Evolutionary conservation across 2,888 invertebrate species (phyloP).

Genomic region (Pseudoips prasinana): DNA sequence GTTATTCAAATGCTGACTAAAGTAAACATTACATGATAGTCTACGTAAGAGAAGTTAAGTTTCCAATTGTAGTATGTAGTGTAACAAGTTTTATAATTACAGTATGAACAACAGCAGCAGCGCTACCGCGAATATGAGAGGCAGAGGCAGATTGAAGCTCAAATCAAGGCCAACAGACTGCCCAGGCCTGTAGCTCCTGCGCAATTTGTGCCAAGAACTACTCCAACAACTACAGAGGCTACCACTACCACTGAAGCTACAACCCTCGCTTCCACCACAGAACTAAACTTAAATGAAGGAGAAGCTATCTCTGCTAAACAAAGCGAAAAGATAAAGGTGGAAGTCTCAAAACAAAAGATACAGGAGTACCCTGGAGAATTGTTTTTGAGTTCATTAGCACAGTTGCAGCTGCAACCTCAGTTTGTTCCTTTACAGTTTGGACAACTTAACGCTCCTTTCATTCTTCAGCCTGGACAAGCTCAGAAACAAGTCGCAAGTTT

Average conservation of each 20-base stretch:
- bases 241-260: constrained; percentile 46
- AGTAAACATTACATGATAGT: too few relatives aligned
- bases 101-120: constrained; percentile 67
- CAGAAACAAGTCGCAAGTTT: constrained; percentile 55
- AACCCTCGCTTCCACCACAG: constrained; percentile 62
- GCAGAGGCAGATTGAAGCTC: constrained; percentile 57
- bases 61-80: too few relatives aligned
- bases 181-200: constrained; percentile 51
- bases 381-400: constrained; percentile 61
- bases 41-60: too few relatives aligned
- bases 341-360: constrained; percentile 65
- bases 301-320: constrained; percentile 46
- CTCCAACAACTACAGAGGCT: constrained; percentile 42
- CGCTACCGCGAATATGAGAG: constrained; percentile 59
- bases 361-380: constrained; percentile 69
- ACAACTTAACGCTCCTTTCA: constrained; percentile 50
- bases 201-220: constrained; percentile 52
- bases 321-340: constrained; percentile 55
- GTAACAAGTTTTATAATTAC: too few relatives aligned
- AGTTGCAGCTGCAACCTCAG: constrained; percentile 60
- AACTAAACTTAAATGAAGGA: constrained; percentile 52
- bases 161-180: constrained; percentile 36
- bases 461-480: constrained; percentile 44
- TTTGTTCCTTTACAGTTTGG: constrained; percentile 48
- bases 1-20: too few relatives aligned